phyloP scores from a whole-genome alignment of 1,140 invertebrate genomes.

The Cataglyphis hispanica region DNA sequence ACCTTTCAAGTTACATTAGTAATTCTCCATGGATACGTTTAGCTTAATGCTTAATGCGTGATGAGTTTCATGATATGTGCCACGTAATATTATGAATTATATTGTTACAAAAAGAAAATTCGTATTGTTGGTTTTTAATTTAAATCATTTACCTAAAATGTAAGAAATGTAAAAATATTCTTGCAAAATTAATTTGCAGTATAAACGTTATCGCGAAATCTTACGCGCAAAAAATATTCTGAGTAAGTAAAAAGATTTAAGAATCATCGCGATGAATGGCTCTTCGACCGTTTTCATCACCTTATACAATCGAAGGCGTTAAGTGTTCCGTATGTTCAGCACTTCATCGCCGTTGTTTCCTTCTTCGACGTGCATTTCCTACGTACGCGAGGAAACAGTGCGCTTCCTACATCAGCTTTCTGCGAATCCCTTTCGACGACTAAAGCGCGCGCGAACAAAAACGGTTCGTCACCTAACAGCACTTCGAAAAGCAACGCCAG shows the following conservation, averaged over 20 bases:
- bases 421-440: slow-evolving; percentile 55
- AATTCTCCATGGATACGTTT: not conserved
- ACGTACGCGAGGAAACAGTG: slow-evolving; percentile 13
- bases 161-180: not conserved
- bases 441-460: slow-evolving; percentile 54
- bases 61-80: not conserved
- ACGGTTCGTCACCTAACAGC: slow-evolving; percentile 53
- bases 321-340: slow-evolving; percentile 51
- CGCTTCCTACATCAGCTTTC: slow-evolving; percentile 59
- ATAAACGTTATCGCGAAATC: not conserved
- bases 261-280: slow-evolving; percentile 24
- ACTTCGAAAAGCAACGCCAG: slow-evolving; percentile 44
- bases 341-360: slow-evolving; percentile 50
- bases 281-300: slow-evolving; percentile 36
- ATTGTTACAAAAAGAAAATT: not conserved
- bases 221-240: not conserved
- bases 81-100: slow-evolving; percentile 21
- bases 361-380: slow-evolving; percentile 44
- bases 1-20: slow-evolving; percentile 43
- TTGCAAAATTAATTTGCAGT: not conserved
- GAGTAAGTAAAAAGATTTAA: not conserved
- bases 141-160: not conserved
- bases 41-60: not conserved
- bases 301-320: slow-evolving; percentile 31
- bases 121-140: not conserved